Evolutionary conservation across 1,140 invertebrate genomes (phyloP).

Genomic region (Aphaenogaster ashmeadi): DNA sequence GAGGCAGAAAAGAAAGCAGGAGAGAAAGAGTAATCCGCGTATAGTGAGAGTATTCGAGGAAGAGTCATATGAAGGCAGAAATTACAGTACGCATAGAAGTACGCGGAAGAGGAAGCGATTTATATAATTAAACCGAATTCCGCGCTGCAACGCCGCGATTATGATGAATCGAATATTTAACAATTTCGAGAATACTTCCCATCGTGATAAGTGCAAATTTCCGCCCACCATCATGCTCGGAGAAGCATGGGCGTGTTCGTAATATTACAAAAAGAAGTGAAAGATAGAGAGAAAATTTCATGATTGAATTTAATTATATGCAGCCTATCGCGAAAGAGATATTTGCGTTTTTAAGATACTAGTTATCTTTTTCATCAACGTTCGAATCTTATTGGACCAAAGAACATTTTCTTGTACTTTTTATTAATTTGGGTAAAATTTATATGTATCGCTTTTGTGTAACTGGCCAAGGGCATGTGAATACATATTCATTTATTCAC

Average conservation of each 20-base stretch:
- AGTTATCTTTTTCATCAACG: background rate
- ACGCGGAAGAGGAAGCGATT: slow-evolving; percentile 37
- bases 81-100: slow-evolving; percentile 42
- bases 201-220: slow-evolving; percentile 6
- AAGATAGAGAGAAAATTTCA: background rate
- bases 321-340: background rate
- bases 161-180: slow-evolving; percentile 32
- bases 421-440: background rate
- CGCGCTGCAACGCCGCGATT: background rate
- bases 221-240: background rate
- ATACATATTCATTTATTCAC: background rate
- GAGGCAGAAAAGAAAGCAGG: background rate
- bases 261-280: background rate
- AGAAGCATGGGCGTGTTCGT: background rate
- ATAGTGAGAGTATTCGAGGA: slow-evolving; percentile 11
- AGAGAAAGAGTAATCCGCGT: slow-evolving; percentile 1
- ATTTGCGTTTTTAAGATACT: background rate
- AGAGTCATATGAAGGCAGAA: slow-evolving; percentile 37
- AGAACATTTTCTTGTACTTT: background rate
- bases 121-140: slow-evolving; percentile 51
- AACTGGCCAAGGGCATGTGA: too few species aligned
- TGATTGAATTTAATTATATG: slow-evolving; percentile 9
- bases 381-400: background rate
- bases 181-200: slow-evolving; percentile 7
- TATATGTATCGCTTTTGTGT: background rate